Conservation (phyloP, 2,888 invertebrate genomes). For the Danaus chrysippus region DNA sequence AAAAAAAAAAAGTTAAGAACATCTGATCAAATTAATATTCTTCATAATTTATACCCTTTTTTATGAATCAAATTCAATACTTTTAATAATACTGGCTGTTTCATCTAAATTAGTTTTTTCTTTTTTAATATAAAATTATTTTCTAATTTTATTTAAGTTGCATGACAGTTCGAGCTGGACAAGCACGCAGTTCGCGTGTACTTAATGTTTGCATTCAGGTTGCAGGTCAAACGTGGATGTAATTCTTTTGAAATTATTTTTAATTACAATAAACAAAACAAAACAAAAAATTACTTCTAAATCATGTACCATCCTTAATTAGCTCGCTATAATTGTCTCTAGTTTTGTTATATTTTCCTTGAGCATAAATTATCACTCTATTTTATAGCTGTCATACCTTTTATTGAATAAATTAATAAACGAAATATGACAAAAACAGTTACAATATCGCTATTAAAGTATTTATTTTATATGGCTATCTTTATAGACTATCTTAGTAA, state of each 20-base stretch:
- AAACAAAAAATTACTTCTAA: conserved; percentile 5
- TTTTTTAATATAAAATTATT: background rate
- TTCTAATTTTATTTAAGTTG: conserved; percentile 34
- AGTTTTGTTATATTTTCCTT: background rate
- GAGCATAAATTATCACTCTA: background rate
- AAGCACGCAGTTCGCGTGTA: conserved; percentile 67
- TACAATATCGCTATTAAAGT: too few species aligned
- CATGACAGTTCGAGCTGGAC: conserved; percentile 46
- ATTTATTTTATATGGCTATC: too few species aligned
- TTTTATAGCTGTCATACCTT: too few species aligned
- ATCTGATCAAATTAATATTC: too few species aligned
- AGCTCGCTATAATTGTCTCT: conserved; percentile 1
- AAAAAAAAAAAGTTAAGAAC: too few species aligned
- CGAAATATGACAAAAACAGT: too few species aligned
- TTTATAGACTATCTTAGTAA: too few species aligned
- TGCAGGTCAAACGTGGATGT: conserved; percentile 68
- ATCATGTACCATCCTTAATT: conserved; percentile 1
- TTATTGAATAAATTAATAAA: too few species aligned
- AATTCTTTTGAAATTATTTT: conserved; percentile 7
- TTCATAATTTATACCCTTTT: too few species aligned
- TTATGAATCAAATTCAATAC: too few species aligned
- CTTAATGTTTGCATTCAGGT: conserved; percentile 70
- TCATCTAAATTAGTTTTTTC: background rate
- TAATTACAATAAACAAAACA: conserved; percentile 9
- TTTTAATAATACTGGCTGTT: too few species aligned